Evolutionary conservation across 2,797 vertebrate genomes (phyloP).

Genomic region (Sebastes steindachneri): DNA sequence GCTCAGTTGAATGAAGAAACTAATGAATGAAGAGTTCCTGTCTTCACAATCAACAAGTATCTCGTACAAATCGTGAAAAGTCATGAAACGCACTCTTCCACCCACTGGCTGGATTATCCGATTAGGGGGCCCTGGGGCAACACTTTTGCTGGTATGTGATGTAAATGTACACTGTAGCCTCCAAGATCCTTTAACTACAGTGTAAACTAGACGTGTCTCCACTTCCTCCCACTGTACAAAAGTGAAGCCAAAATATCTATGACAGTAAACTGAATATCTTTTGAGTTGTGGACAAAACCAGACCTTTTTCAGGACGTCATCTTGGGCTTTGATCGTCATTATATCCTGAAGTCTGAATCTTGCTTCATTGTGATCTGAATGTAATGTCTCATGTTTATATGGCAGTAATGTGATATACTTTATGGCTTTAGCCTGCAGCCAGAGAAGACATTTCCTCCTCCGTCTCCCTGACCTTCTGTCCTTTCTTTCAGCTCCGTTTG

Average conservation of each 20-base stretch:
- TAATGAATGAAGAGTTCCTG: no score
- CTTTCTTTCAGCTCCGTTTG: conserved; percentile 81
- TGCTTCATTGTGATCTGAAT: no score
- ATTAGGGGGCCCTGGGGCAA: not conserved
- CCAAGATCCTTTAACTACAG: not conserved
- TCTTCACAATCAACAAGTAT: not conserved
- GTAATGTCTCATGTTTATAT: not conserved
- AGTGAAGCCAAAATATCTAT: no score
- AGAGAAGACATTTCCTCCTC: not conserved
- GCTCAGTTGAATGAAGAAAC: not conserved
- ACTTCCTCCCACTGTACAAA: no score
- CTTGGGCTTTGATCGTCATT: no score
- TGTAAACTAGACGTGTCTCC: not conserved
- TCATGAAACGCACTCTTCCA: not conserved
- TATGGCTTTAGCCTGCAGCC: conserved; percentile 2
- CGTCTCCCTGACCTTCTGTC: not conserved
- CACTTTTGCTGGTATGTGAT: not conserved
- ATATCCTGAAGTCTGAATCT: not conserved
- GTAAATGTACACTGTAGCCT: not conserved
- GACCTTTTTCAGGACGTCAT: no score
- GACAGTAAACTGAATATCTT: no score
- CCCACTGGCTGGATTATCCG: not conserved
- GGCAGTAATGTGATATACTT: not conserved
- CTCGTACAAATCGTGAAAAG: not conserved
- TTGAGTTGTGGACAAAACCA: no score